Evolutionary conservation across 1,140 invertebrate genomes (phyloP).

Genomic region (Drosophila kohkoa): DNA sequence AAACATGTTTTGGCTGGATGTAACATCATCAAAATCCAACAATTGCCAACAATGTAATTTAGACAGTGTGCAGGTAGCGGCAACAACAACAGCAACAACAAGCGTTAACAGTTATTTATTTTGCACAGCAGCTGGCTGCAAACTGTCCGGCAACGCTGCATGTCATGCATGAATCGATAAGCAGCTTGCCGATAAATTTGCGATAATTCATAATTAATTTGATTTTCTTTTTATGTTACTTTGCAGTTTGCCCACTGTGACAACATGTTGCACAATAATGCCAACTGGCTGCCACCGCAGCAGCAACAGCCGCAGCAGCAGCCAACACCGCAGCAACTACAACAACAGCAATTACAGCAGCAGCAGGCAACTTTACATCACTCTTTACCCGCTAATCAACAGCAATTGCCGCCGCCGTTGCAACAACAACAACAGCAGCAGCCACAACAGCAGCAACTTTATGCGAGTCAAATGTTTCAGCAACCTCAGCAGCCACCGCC

Average conservation of each 20-base stretch:
- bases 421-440: constrained; percentile 38
- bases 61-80: not conserved
- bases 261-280: constrained; percentile 76
- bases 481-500: constrained; percentile 33
- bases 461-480: constrained; percentile 71
- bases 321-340: constrained; percentile 33
- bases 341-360: constrained; percentile 13
- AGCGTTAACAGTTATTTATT: constrained; percentile 25
- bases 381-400: constrained; percentile 6
- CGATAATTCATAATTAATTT: not conserved
- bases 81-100: no score
- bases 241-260: constrained; percentile 30
- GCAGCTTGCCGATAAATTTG: not conserved
- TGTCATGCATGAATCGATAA: constrained; percentile 1
- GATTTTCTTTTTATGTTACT: not conserved
- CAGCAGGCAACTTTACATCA: constrained; percentile 27
- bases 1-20: constrained; percentile 34
- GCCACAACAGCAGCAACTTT: constrained; percentile 45
- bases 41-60: not conserved
- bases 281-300: constrained; percentile 65
- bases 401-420: constrained; percentile 8
- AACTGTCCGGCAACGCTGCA: constrained; percentile 2
- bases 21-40: constrained; percentile 7
- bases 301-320: constrained; percentile 41
- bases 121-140: not conserved